Conservation (phyloP, 2,797 vertebrate genomes). For the Lepidocolaptes lacrymiger region DNA sequence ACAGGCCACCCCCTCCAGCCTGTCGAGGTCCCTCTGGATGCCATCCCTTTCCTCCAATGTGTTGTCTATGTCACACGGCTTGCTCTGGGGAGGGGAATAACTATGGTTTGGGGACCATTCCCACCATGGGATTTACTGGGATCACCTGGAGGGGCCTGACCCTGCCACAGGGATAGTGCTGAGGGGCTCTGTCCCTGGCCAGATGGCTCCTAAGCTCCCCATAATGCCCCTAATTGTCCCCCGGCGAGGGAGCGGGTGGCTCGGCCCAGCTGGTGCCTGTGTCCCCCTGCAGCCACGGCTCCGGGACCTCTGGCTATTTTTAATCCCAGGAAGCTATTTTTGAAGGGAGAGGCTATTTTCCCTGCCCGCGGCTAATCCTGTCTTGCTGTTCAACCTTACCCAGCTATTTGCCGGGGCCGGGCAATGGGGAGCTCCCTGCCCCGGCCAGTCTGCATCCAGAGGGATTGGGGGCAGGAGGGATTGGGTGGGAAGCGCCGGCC, state of each 20-base stretch:
- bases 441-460: background rate
- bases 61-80: background rate
- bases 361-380: constrained; percentile 54
- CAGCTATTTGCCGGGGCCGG: background rate
- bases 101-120: background rate
- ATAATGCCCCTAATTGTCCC: constrained; percentile 52
- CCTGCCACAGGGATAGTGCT: fast-evolving
- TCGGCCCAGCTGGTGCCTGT: constrained; percentile 31
- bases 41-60: background rate
- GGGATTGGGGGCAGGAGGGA: background rate
- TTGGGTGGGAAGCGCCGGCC: background rate
- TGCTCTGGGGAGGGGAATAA: background rate
- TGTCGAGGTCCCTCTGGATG: too few relatives aligned
- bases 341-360: constrained; percentile 53
- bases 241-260: background rate
- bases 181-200: background rate
- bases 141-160: background rate
- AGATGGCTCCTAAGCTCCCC: constrained; percentile 47
- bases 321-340: constrained; percentile 59
- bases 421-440: background rate
- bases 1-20: background rate
- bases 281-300: background rate
- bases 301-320: constrained; percentile 45
- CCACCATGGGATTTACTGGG: fast-evolving
- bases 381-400: constrained; percentile 16